Evolutionary conservation across 2,888 invertebrate species (phyloP), one percentile per base, ranked within the genome.

Genomic region (Eurois occulta): DNA sequence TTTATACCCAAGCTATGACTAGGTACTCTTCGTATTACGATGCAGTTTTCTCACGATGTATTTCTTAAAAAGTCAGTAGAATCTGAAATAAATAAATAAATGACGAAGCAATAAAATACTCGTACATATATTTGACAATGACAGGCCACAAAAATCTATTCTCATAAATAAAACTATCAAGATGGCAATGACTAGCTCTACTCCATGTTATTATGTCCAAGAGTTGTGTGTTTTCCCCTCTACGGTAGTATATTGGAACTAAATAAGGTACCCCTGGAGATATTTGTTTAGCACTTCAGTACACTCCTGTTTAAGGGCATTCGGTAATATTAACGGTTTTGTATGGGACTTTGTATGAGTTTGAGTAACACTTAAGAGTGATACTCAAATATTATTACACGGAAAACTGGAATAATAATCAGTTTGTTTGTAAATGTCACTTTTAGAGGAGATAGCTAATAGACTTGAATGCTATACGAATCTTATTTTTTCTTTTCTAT

Each of bases 151-250:
- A 24, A 69, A 65, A 48, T 55, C 35, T 13, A 81, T 41, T 74
- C 52, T 67, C 62, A 48, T 77, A 86, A 86, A 86, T 81, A 79
- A 69, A 78, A 80, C 43, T 78, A 79, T 78, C 62, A 76, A 76
- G 76, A 78, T 66, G 43, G 43, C 48, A 69, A 52, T 76, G 55
- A 80, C n/a, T 60, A 41, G 11, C 73, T 43, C 41, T 38, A 58
- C 65, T 78, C 18, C 1, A 58, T 66, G 68, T 67, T 80, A 80
- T 77, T 81, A 80, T 73, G 43, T 74, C 55, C 65, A 64, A 68
- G 67, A 83, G 48, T 28, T 74, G 76, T 85, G 52, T 86, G 77
- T 83, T 81, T 85, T 78, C 75, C 69, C 32, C 81, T 72, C 58
- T 28, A 58, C 18, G 16, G 0, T 41, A 13, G 55, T 75, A 79